Conservation (phyloP, 2,797 vertebrate species). For the Meriones psammophilus region DNA sequence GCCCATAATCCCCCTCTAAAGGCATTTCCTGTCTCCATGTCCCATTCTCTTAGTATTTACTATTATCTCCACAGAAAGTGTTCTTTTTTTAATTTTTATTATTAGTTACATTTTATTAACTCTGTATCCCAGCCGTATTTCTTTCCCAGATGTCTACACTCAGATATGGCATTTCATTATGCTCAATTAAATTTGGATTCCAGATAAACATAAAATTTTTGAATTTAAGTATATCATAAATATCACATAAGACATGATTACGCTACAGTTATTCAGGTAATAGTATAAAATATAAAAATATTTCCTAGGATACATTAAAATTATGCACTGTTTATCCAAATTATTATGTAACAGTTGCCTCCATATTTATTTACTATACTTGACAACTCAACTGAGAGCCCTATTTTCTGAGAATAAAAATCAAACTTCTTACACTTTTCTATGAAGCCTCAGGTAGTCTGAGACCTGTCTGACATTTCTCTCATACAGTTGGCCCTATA, state of each 20-base stretch:
- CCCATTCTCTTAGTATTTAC: neutral
- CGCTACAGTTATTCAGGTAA: neutral
- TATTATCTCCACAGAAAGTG: neutral
- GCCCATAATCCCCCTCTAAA: neutral
- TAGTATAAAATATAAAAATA: neutral
- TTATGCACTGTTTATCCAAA: neutral
- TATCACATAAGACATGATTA: neutral
- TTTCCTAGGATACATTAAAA: neutral
- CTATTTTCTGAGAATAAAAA: neutral
- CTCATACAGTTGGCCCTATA: neutral
- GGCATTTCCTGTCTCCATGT: neutral
- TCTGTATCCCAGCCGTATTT: too few relatives aligned
- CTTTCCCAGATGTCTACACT: neutral
- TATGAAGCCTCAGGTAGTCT: neutral
- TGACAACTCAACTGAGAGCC: neutral
- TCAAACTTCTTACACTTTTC: neutral
- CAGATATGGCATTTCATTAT: neutral
- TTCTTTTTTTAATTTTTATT: neutral
- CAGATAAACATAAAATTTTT: constrained; percentile 3
- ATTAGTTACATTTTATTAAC: too few relatives aligned
- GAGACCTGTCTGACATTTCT: neutral
- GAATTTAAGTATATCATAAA: neutral
- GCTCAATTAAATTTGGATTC: neutral
- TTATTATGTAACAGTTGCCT: neutral
- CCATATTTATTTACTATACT: neutral